Evolutionary conservation across 2,888 invertebrate species (phyloP).

Genomic region (Schizaphis graminum): DNA sequence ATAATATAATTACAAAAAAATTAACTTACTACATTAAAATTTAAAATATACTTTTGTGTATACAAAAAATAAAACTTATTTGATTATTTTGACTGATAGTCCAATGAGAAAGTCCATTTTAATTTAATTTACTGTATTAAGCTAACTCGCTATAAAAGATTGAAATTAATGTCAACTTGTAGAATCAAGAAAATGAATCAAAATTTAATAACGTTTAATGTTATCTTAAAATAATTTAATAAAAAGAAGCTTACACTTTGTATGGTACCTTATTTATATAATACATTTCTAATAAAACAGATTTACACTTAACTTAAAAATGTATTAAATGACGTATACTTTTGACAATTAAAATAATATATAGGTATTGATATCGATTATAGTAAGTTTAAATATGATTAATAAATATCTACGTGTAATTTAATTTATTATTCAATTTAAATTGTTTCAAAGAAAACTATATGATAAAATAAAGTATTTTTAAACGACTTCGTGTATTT

Average conservation of each 20-base stretch:
- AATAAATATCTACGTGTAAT: background rate
- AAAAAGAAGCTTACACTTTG: background rate
- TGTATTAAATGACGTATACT: background rate
- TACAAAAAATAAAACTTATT: background rate
- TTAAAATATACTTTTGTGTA: background rate
- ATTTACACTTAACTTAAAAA: background rate
- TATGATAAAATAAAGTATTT: background rate
- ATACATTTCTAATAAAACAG: background rate
- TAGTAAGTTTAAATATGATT: background rate
- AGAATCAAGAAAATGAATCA: background rate
- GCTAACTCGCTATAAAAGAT: background rate
- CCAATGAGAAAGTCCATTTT: background rate
- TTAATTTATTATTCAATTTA: background rate
- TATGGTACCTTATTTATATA: background rate
- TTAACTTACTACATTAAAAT: background rate
- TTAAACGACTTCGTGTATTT: background rate
- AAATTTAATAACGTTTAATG: constrained; percentile 4
- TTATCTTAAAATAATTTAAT: background rate
- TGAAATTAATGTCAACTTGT: background rate
- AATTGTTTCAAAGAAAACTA: background rate
- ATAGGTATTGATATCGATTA: background rate
- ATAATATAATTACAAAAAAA: background rate
- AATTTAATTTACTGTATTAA: background rate
- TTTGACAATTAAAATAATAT: background rate
- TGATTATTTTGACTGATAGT: background rate